A percentile compares a stretch with the other conserved stretches of the same genome.
Conservation (phyloP, 2,888 invertebrate species). For the Nesidiocoris tenuis region DNA sequence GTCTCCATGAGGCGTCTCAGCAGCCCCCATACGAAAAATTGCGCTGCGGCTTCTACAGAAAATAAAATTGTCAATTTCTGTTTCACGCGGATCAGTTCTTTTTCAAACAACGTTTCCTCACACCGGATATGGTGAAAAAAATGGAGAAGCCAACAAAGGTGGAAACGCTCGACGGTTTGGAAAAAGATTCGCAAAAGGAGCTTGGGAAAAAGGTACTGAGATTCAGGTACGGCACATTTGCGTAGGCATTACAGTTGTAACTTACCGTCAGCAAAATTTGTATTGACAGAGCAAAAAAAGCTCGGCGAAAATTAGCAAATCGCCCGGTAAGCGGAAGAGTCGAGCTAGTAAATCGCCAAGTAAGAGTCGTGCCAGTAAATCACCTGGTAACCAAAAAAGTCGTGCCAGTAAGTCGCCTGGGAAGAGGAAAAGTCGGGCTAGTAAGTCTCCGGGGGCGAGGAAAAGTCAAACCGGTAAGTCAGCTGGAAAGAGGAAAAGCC, state of each 20-base stretch:
- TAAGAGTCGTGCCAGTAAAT: neutral
- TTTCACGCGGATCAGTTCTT: conserved; percentile 30
- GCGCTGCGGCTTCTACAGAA: too few species aligned
- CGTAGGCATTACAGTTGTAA: too few species aligned
- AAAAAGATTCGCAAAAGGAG: neutral
- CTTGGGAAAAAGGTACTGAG: too few species aligned
- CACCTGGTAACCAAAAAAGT: neutral
- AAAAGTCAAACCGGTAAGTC: conserved; percentile 21
- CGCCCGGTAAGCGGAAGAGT: neutral
- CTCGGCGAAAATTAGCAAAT: neutral
- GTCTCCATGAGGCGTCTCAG: too few species aligned
- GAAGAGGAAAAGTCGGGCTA: conserved; percentile 4
- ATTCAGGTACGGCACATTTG: too few species aligned
- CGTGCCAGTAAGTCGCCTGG: conserved; percentile 1
- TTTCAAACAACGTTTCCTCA: conserved; percentile 13
- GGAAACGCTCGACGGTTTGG: too few species aligned
- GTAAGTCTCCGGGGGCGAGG: conserved; percentile 3
- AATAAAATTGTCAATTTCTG: too few species aligned
- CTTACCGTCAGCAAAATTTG: too few species aligned
- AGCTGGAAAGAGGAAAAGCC: neutral
- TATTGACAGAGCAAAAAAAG: too few species aligned
- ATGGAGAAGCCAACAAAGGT: conserved; percentile 19
- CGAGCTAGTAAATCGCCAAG: conserved; percentile 9
- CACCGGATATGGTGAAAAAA: neutral
- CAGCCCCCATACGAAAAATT: too few species aligned